A percentile compares a stretch with the other conserved stretches of the same genome.
Evolutionary conservation across 1,140 invertebrate genomes (phyloP).

Genomic region (Tribolium madens): DNA sequence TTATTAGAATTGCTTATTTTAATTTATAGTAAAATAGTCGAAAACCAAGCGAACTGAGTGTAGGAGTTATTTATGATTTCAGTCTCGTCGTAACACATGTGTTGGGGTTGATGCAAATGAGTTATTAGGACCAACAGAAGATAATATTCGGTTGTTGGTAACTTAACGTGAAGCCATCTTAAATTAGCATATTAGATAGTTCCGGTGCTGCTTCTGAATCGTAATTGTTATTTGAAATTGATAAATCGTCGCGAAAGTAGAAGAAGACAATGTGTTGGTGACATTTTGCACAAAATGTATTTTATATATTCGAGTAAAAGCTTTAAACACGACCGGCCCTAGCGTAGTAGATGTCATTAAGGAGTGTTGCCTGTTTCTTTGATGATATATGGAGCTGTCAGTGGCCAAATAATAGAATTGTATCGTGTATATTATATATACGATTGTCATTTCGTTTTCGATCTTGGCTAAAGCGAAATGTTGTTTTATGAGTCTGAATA

Average conservation of each 20-base stretch:
- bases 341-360: slow-evolving; percentile 42
- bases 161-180: not conserved
- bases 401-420: slow-evolving; percentile 45
- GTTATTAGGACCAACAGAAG: not conserved
- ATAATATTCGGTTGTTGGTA: not conserved
- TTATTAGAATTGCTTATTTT: slow-evolving; percentile 6
- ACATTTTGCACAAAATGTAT: slow-evolving; percentile 45
- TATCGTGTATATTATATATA: slow-evolving; percentile 31
- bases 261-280: slow-evolving; percentile 42
- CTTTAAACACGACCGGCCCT: slow-evolving; percentile 37
- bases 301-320: slow-evolving; percentile 44
- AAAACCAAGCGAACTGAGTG: not conserved
- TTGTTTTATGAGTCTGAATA: not conserved
- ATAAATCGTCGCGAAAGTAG: slow-evolving; percentile 11
- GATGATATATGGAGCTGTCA: slow-evolving; percentile 44
- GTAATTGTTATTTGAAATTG: slow-evolving; percentile 35
- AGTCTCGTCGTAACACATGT: not conserved
- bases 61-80: slow-evolving; percentile 14
- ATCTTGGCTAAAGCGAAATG: slow-evolving; percentile 1
- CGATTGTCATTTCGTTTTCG: slow-evolving; percentile 34
- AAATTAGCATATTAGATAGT: not conserved
- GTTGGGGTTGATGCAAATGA: slow-evolving; percentile 1
- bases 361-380: slow-evolving; percentile 43
- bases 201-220: not conserved
- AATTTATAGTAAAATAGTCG: slow-evolving; percentile 22